Percentiles rank a stretch among this genome's conserved stretches.
phyloP scores from a whole-genome alignment of 2,888 invertebrate genomes.

The Drosophila infuscata region DNA sequence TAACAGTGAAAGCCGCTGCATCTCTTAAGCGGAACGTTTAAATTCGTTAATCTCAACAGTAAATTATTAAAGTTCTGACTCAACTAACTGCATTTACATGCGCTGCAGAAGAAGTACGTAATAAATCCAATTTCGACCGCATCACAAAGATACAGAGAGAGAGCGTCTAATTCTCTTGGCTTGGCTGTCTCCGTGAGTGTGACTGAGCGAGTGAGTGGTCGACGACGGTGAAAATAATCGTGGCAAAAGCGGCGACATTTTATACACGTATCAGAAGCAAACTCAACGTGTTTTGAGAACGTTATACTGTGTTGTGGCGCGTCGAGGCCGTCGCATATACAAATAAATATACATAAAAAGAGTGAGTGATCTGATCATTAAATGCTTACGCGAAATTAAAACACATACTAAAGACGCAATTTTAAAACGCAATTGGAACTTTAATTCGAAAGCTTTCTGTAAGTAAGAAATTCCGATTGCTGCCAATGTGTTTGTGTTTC shows the following conservation, averaged over 20 bases:
- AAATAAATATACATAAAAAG: conserved; percentile 13
- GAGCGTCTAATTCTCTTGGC: conserved; percentile 17
- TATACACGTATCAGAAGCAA: conserved; percentile 61
- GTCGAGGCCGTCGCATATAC: conserved; percentile 37
- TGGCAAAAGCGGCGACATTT: conserved; percentile 65
- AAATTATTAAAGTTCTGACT: conserved; percentile 12
- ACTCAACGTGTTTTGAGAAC: conserved; percentile 70
- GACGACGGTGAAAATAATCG: conserved; percentile 66
- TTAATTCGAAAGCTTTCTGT: conserved; percentile 47
- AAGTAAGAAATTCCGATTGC: conserved; percentile 55
- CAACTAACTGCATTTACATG: conserved; percentile 23
- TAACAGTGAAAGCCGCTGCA: conserved; percentile 11
- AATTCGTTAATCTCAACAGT: conserved; percentile 2
- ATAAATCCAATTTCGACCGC: conserved; percentile 28
- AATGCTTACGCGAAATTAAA: conserved; percentile 67
- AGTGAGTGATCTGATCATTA: conserved; percentile 21
- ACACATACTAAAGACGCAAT: conserved; percentile 21
- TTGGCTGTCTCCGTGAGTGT: conserved; percentile 3
- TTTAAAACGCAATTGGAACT: conserved; percentile 63
- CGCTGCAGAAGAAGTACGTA: conserved; percentile 25
- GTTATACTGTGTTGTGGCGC: conserved; percentile 43
- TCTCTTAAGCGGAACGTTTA: background rate
- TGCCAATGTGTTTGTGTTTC: conserved; percentile 40
- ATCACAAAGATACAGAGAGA: conserved; percentile 23
- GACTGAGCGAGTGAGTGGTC: conserved; percentile 19